These are phyloP conservation scores for Caiman crocodilus DNA, from an alignment of 2,797 vertebrate species.

Conservation along the genomic window DNA sequence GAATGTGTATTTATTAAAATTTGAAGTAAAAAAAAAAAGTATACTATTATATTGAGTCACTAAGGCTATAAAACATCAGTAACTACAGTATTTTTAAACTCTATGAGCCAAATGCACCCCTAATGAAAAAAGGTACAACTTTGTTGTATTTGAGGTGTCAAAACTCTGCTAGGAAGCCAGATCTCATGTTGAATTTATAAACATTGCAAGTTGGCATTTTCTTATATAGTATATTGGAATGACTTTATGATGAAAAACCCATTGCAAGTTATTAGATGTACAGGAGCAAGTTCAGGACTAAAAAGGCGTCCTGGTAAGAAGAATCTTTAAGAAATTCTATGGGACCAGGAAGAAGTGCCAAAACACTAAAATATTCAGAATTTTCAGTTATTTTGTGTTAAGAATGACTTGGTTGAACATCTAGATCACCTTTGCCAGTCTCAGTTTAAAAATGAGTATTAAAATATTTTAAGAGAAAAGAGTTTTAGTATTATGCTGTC, in stretches of 20 bases:
- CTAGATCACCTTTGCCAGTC: not conserved
- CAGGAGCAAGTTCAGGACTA: not conserved
- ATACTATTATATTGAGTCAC: not conserved
- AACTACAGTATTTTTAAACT: not conserved
- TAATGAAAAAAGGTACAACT: not conserved
- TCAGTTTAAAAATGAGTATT: not conserved
- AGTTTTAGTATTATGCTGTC: no score
- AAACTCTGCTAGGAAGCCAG: not conserved
- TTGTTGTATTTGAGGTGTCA: not conserved
- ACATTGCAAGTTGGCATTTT: not conserved
- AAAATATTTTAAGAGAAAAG: not conserved
- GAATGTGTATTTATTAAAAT: not conserved
- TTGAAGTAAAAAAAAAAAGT: not conserved
- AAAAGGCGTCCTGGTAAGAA: not conserved
- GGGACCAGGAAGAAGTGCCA: no score
- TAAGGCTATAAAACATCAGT: not conserved
- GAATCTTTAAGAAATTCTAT: not conserved
- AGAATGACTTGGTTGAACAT: not conserved
- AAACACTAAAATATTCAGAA: no score
- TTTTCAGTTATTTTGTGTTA: not conserved
- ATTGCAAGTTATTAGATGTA: not conserved
- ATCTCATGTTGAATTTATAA: not conserved
- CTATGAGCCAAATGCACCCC: not conserved
- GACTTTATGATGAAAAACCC: not conserved
- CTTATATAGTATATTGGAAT: not conserved